A percentile compares a stretch with the other conserved stretches of the same genome.
These are phyloP conservation scores for Colaptes auratus DNA, from an alignment of 2,113 vertebrate genomes.

Conservation along the genomic window DNA sequence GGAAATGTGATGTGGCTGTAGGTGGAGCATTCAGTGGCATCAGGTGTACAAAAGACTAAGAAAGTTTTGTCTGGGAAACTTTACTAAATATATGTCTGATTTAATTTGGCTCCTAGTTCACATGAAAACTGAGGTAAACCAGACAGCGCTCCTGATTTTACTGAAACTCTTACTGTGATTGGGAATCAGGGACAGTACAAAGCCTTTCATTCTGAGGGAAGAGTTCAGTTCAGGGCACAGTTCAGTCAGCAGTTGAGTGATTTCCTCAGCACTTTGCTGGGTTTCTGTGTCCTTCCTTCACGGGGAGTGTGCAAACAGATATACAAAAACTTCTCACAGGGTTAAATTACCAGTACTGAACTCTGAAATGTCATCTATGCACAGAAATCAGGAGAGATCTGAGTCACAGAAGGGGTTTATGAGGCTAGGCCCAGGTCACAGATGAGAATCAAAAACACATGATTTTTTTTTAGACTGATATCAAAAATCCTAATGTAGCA, in stretches of 20 bases:
- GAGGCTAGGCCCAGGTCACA: neutral
- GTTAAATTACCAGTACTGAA: neutral
- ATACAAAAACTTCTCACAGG: neutral
- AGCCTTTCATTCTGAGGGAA: neutral
- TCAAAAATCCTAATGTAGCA: neutral
- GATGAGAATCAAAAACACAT: neutral
- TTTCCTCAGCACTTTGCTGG: neutral
- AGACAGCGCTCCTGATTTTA: neutral
- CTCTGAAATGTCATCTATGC: neutral
- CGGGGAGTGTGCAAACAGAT: neutral
- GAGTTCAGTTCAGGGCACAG: neutral
- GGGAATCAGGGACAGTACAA: neutral
- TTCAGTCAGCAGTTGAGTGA: neutral
- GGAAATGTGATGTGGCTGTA: rapidly evolving
- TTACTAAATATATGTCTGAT: neutral
- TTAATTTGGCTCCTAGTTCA: neutral
- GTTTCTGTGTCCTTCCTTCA: neutral
- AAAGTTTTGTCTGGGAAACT: neutral
- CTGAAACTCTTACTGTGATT: neutral
- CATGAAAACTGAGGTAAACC: neutral
- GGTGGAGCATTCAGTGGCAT: too few species aligned
- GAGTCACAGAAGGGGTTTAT: neutral
- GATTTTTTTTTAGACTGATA: neutral
- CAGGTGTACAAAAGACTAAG: rapidly evolving
- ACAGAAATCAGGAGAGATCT: neutral